Evolutionary conservation across 2,888 invertebrate species (phyloP).

Genomic region (Erannis defoliaria): DNA sequence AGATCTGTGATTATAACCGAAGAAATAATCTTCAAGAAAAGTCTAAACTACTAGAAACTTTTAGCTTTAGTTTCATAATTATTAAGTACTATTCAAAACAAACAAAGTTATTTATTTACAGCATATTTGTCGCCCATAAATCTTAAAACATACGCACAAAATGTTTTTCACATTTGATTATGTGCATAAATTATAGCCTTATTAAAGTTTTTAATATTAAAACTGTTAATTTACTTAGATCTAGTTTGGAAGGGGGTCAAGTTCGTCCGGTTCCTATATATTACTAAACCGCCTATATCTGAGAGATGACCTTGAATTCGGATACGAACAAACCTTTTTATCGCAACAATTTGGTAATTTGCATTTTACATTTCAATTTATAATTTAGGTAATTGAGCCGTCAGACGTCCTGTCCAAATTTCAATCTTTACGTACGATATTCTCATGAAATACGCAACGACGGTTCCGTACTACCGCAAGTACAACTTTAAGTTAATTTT

Average conservation of each 20-base stretch:
- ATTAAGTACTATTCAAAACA: too few species aligned
- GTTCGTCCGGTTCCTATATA: constrained; percentile 23
- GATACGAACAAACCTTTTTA: constrained; percentile 15
- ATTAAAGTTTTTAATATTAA: constrained; percentile 5
- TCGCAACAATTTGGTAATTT: constrained; percentile 14
- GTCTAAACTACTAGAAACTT: too few species aligned
- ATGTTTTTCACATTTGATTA: not conserved
- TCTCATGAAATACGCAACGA: too few species aligned
- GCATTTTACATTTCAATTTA: constrained; percentile 3
- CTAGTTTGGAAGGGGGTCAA: constrained; percentile 34
- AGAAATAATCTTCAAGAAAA: too few species aligned
- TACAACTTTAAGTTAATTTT: too few species aligned
- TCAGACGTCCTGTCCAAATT: too few species aligned
- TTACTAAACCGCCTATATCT: constrained; percentile 24
- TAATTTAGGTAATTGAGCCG: too few species aligned
- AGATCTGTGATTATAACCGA: too few species aligned
- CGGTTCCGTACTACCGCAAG: too few species aligned
- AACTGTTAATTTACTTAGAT: constrained; percentile 11
- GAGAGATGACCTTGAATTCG: constrained; percentile 19
- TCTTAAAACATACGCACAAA: not conserved
- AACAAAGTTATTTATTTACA: not conserved
- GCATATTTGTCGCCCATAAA: not conserved
- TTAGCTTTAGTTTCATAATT: too few species aligned
- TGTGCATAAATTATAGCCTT: constrained; percentile 13
- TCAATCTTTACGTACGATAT: too few species aligned